Conservation (phyloP, 2,113 vertebrate species). For the Trichechus manatus region DNA sequence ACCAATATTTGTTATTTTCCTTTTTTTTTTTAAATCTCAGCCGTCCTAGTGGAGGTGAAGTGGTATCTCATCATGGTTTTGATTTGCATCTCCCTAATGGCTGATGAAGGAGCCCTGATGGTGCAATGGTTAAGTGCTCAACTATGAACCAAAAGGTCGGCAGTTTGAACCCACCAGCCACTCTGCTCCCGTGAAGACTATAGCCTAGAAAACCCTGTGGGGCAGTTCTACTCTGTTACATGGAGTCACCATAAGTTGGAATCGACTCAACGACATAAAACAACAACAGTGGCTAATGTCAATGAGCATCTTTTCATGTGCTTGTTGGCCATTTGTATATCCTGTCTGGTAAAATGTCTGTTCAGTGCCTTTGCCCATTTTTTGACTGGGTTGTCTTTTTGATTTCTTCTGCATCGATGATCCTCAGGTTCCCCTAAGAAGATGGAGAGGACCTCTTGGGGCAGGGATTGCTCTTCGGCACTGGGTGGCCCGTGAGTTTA, state of each 20-base stretch:
- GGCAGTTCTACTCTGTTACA: not conserved
- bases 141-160: too few relatives aligned
- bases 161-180: not conserved
- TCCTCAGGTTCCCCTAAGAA: not conserved
- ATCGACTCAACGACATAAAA: not conserved
- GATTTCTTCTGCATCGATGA: not conserved
- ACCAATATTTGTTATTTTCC: not conserved
- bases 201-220: not conserved
- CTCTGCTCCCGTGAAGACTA: not conserved
- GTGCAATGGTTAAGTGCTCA: too few relatives aligned
- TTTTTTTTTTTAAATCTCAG: too few relatives aligned
- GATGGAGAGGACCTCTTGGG: not conserved
- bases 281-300: not conserved
- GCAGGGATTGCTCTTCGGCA: not conserved
- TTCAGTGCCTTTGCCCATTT: not conserved
- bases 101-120: too few relatives aligned
- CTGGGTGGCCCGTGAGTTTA: fast-evolving
- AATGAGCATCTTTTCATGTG: not conserved
- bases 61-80: not conserved
- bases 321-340: not conserved
- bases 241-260: not conserved
- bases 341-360: not conserved
- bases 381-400: not conserved
- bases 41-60: not conserved
- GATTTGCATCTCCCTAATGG: not conserved